Conservation (phyloP, 1,140 invertebrate genomes). For the Philotrypesis tridentata region DNA sequence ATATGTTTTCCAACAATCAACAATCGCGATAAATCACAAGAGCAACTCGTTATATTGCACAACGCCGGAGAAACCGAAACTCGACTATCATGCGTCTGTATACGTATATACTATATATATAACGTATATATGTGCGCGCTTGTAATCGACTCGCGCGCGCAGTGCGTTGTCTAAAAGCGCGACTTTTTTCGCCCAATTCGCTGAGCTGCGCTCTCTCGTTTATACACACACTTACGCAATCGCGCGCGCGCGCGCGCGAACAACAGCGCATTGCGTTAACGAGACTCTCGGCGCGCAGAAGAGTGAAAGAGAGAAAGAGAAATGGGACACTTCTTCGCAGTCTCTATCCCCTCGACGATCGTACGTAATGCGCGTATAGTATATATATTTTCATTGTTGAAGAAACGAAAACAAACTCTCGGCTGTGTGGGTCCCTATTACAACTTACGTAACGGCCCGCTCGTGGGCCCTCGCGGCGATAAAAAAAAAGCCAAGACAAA, state of each 20-base stretch:
- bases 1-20: no score
- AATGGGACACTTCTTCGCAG: no score
- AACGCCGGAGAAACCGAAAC: neutral
- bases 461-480: no score
- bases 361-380: no score
- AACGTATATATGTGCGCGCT: neutral
- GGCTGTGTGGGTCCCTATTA: no score
- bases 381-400: no score
- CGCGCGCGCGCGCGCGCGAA: neutral
- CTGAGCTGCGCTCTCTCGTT: constrained; percentile 12
- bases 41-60: neutral
- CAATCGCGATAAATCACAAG: constrained; percentile 22
- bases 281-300: neutral
- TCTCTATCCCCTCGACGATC: no score
- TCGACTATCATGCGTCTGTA: no score
- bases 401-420: no score
- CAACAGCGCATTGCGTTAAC: constrained; percentile 33
- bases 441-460: no score
- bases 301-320: neutral
- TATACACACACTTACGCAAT: constrained; percentile 34
- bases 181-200: constrained; percentile 20
- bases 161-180: neutral
- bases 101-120: no score
- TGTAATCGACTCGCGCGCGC: neutral
- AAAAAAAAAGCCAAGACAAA: neutral